Evolutionary conservation across 1,140 invertebrate species (phyloP).

Genomic region (Subanguina moxae): DNA sequence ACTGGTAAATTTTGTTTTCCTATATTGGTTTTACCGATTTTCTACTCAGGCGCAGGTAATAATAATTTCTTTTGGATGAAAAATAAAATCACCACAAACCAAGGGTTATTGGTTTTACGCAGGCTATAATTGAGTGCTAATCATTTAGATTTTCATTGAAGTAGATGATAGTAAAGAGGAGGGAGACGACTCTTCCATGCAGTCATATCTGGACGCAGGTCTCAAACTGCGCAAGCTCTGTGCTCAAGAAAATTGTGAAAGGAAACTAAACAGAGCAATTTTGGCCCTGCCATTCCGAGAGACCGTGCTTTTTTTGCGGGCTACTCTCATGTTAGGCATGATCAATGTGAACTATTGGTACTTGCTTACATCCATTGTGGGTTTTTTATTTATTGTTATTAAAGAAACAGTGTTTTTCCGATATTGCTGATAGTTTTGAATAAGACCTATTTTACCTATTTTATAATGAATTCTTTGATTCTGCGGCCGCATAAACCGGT

Average conservation of each 20-base stretch:
- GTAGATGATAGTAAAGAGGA: background rate
- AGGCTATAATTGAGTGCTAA: no score
- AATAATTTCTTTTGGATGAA: no score
- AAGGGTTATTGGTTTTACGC: no score
- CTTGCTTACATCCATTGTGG: background rate
- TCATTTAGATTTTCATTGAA: background rate
- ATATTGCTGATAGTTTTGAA: background rate
- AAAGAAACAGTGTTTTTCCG: background rate
- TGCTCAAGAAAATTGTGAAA: conserved; percentile 18
- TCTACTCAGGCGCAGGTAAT: no score
- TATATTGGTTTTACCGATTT: no score
- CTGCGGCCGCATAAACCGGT: no score
- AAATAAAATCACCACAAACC: no score
- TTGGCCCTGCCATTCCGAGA: conserved; percentile 10
- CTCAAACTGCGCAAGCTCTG: conserved; percentile 14
- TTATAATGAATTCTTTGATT: no score
- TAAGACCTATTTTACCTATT: no score
- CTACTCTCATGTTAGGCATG: conserved; percentile 42
- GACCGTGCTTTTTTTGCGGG: conserved; percentile 24
- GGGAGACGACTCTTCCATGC: background rate
- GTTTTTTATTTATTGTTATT: background rate
- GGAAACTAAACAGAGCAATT: conserved; percentile 21
- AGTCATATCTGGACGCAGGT: conserved; percentile 16
- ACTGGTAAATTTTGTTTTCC: no score
- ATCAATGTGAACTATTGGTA: conserved; percentile 42